These are phyloP conservation scores for Ciconia nigra DNA, from an alignment of 2,797 vertebrate species.

Conservation along the genomic window DNA sequence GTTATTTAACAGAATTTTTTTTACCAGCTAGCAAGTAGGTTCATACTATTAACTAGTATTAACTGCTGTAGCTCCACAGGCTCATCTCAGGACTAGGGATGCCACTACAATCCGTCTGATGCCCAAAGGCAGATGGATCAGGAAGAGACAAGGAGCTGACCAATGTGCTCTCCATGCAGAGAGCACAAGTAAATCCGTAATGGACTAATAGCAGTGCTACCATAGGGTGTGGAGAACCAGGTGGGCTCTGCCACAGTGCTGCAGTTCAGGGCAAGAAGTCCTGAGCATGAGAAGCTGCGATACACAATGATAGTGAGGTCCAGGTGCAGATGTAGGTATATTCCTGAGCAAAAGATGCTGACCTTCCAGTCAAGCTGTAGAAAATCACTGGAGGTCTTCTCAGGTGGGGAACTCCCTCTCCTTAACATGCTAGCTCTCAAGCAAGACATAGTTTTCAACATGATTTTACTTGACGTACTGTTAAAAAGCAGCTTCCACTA, in stretches of 20 bases:
- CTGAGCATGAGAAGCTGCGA: not conserved
- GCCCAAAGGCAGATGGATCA: not conserved
- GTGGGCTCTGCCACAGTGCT: not conserved
- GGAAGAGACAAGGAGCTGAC: not conserved
- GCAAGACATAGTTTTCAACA: not conserved
- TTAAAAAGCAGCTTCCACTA: not conserved
- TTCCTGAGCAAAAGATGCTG: not conserved
- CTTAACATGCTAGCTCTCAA: not conserved
- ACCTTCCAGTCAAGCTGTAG: not conserved
- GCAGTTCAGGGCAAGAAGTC: not conserved
- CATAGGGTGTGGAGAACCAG: not conserved
- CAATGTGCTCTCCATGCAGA: not conserved
- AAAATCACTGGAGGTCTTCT: not conserved
- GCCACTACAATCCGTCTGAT: fast-evolving
- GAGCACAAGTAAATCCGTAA: not conserved
- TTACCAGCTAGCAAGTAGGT: not conserved
- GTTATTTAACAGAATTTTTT: not conserved
- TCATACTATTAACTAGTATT: not conserved
- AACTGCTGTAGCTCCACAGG: not conserved
- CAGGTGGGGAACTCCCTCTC: not conserved
- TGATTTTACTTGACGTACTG: not conserved
- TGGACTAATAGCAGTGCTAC: fast-evolving
- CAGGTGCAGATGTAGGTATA: not conserved
- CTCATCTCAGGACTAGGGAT: not conserved
- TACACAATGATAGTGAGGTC: not conserved